Base-by-base conservation (phyloP, 1,140 invertebrate species). In the Drosophila ambigua region DNA sequence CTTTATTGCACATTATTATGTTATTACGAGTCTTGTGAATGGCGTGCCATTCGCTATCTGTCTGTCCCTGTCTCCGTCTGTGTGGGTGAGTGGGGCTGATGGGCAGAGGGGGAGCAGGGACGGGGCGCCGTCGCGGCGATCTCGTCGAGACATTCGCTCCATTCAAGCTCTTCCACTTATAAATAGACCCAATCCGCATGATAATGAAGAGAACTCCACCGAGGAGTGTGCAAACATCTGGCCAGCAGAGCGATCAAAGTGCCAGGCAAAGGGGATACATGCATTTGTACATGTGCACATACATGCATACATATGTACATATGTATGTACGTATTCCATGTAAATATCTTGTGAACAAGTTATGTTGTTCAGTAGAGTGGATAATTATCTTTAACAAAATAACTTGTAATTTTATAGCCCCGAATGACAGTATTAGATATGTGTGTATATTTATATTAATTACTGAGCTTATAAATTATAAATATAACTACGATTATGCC, bases 1-100 rank as follows among this genome's bases (percentile, higher is more conserved):
- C 79, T 88, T 88, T 88, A 89, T 89, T 83, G 83, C 84, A 83
- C 79, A 88, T 88, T 83, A 88, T 88, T 88, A 89, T 88, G 79
- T 69, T 88, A 64, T 67, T 76, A 39, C 35, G 35, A 39, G 35
- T 52, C 83, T 88, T 83, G 68, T 68, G 69, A 78, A 85, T 87
- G 64, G 81, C 81, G 54, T 77, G 66, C 79, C 64, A 67, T 66
- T 76, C 71, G 58, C 23, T 44, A 31, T 31, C 20, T 41, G 28
- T 31, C 46, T 13, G 11, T 3, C 46, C 7, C 20, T 41, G 8
- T 31, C 20, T 51, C 31, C 6, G 23, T 1, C 20, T 44, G 52
- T 41, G 49, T 24, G 24, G 13, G 6, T 4, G 31, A 3, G 23
- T 9, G 35, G 6, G 57, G 15, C 11, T 15, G 15, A 5, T 5